Conservation (phyloP, 1,140 invertebrate species). For the Heliothis subflexa region DNA sequence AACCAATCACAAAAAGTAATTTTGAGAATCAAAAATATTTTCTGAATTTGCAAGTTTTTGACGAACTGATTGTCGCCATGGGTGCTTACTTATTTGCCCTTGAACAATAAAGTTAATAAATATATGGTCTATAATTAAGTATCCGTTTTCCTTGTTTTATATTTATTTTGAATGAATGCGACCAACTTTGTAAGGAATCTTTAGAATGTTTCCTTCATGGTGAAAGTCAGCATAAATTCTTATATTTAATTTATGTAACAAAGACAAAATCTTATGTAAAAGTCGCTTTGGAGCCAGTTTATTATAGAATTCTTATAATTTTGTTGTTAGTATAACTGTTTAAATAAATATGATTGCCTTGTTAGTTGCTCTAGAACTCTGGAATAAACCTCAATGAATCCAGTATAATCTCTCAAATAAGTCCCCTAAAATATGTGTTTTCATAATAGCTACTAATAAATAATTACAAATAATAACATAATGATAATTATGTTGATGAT, state of each 20-base stretch:
- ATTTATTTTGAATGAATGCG: not conserved
- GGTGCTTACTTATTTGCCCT: not conserved
- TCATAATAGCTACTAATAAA: too few relatives aligned
- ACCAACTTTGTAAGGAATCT: not conserved
- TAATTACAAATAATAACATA: too few relatives aligned
- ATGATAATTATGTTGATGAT: too few relatives aligned
- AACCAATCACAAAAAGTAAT: too few relatives aligned
- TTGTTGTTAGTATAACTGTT: not conserved
- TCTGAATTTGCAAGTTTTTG: not conserved
- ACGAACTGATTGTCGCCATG: not conserved
- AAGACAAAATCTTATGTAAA: not conserved
- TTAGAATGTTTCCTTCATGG: not conserved
- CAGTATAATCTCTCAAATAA: too few relatives aligned
- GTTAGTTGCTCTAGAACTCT: too few relatives aligned
- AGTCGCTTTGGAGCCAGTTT: not conserved
- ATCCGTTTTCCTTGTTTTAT: not conserved
- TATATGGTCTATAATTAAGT: not conserved
- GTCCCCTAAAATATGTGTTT: too few relatives aligned
- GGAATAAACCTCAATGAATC: too few relatives aligned
- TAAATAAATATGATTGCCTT: too few relatives aligned
- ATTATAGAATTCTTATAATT: not conserved
- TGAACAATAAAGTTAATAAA: not conserved
- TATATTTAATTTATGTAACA: slow-evolving; percentile 3
- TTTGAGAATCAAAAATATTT: not conserved
- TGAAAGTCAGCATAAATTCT: slow-evolving; percentile 10